Base-by-base conservation (phyloP, 37 sponge, comb jelly and placozoan genomes). In the Chondrosia reniformis region DNA sequence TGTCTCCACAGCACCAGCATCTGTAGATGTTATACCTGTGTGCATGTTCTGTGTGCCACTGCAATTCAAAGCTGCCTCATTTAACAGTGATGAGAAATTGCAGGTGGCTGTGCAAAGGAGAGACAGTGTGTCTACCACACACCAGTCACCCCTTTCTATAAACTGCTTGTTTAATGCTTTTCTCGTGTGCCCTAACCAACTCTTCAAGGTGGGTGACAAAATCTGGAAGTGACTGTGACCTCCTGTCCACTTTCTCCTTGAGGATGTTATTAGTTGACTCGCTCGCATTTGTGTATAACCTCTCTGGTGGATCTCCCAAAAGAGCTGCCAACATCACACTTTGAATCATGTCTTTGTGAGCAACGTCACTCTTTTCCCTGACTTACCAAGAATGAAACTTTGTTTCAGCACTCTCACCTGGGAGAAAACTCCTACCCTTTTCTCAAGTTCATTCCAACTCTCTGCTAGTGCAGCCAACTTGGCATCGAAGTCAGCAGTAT, bases 141-240 rank as follows among this genome's bases (percentile, higher is more conserved):
- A n/a, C n/a, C n/a, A 49, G 52, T 49, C 52, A 49, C 52, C n/a
- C 52, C 52, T 15, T 49, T 49, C 52, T 49, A 49, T 49, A 49
- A 49, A 49, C 10, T 19, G 52, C 15, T 49, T 15, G 15, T 49
- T 49, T 19, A 49, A 15, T 49, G 52, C 52, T 49, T 49, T 49
- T 49, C 52, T 49, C 52, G 52, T 49, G 52, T 49, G 52, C 52
- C 52, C 52, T 49, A 49, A 15, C 52, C 52, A 49, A 49, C 52
- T 49, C 52, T 49, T 49, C 52, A 49, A 49, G 52, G 52, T 49
- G 52, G 52, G 52, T 49, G 52, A 49, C 52, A 49, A 49, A 49
- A 10, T 49, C 52, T 15, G 15, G 52, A 49, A 49, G 52, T 49
- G 52, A 19, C 15, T 19, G 15, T 49, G 52, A 49, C 10, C 15